phyloP scores from a whole-genome alignment of 1,140 invertebrate genomes.

The Nixonia krombeini region DNA sequence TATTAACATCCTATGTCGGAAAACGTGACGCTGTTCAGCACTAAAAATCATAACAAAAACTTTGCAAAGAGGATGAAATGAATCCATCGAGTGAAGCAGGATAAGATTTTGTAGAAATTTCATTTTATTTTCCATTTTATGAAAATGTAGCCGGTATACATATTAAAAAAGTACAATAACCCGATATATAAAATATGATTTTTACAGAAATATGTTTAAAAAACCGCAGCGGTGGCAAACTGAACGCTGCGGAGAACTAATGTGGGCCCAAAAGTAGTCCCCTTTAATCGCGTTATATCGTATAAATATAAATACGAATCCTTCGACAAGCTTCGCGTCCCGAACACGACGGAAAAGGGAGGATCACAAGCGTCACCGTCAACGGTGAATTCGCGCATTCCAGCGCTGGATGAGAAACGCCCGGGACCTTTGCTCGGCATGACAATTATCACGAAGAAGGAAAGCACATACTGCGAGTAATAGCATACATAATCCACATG shows the following conservation, averaged over 20 bases:
- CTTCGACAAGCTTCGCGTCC: constrained; percentile 16
- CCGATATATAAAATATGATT: constrained; percentile 71
- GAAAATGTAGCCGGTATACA: constrained; percentile 66
- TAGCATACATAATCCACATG: constrained; percentile 47
- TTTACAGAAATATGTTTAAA: constrained; percentile 59
- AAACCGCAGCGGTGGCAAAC: background rate
- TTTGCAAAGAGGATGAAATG: too few relatives aligned
- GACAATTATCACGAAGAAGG: constrained; percentile 35
- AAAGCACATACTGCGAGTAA: constrained; percentile 44
- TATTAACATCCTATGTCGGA: too few relatives aligned
- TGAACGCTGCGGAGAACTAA: constrained; percentile 44
- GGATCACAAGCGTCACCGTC: constrained; percentile 4
- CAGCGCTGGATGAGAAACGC: constrained; percentile 20
- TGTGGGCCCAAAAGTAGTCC: constrained; percentile 28
- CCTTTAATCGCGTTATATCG: constrained; percentile 22
- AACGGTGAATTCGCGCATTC: background rate
- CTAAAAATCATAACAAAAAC: too few relatives aligned
- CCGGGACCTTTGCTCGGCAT: constrained; percentile 31
- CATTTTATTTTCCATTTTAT: constrained; percentile 64
- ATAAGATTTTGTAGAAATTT: constrained; percentile 21
- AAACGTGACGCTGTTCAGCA: too few relatives aligned
- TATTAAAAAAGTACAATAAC: constrained; percentile 72
- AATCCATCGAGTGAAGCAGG: too few relatives aligned
- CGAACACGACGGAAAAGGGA: constrained; percentile 12
- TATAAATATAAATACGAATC: constrained; percentile 27